phyloP scores from a whole-genome alignment of 1,140 invertebrate species.

The Aphidius ervi region DNA sequence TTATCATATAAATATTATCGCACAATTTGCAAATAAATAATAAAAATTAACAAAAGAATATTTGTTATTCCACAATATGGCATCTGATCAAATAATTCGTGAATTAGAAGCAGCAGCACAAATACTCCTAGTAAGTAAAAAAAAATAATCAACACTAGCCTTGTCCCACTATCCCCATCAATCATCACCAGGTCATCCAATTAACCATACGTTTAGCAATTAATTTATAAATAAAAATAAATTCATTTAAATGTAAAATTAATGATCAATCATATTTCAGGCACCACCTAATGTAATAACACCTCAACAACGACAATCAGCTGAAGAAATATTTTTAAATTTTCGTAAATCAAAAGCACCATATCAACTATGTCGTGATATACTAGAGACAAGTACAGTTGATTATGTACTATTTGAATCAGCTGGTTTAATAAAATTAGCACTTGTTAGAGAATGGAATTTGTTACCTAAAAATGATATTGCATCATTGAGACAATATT shows the following conservation, averaged over 20 bases:
- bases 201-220: background rate
- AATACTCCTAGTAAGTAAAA: slow-evolving; percentile 62
- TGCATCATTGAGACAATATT: slow-evolving; percentile 69
- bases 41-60: too few species aligned
- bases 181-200: background rate
- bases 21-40: too few species aligned
- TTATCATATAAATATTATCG: too few species aligned
- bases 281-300: slow-evolving; percentile 69
- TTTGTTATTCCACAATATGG: slow-evolving; percentile 30
- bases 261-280: slow-evolving; percentile 52
- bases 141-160: slow-evolving; percentile 1
- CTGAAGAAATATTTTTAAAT: slow-evolving; percentile 24
- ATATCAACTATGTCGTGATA: slow-evolving; percentile 74
- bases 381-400: slow-evolving; percentile 72
- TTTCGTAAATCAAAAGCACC: slow-evolving; percentile 69
- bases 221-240: background rate
- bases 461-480: slow-evolving; percentile 65
- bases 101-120: slow-evolving; percentile 67
- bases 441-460: slow-evolving; percentile 79
- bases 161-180: background rate
- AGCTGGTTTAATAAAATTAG: slow-evolving; percentile 76
- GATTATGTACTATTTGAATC: slow-evolving; percentile 87
- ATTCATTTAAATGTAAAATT: background rate
- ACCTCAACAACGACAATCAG: slow-evolving; percentile 24
- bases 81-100: slow-evolving; percentile 50